A percentile compares a stretch with the other conserved stretches of the same genome.
phyloP scores from a whole-genome alignment of 2,113 vertebrate species.

The Calonectris borealis region DNA sequence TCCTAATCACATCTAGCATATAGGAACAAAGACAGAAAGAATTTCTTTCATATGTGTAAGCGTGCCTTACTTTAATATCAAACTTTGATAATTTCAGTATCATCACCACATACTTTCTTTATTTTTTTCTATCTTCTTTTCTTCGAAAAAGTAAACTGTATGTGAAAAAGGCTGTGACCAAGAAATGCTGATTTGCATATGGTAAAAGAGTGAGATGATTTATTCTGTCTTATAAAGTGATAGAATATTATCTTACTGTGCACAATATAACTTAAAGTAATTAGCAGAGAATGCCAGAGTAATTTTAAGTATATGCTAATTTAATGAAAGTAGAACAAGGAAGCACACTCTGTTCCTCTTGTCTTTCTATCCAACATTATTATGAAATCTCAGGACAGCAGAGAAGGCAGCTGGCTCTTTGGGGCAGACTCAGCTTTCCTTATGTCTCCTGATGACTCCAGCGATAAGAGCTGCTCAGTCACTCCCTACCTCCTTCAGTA shows the following conservation, averaged over 20 bases:
- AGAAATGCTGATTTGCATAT: background rate
- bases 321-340: background rate
- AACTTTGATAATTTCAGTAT: background rate
- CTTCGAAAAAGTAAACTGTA: background rate
- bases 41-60: fast-evolving
- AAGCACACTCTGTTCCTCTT: background rate
- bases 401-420: background rate
- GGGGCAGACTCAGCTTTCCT: background rate
- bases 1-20: background rate
- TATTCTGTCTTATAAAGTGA: background rate
- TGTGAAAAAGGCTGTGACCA: fast-evolving
- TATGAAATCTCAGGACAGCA: background rate
- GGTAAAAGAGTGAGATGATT: background rate
- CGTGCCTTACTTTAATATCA: background rate
- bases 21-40: background rate
- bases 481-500: background rate
- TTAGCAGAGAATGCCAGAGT: background rate
- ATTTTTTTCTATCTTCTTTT: background rate
- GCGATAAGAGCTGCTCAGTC: background rate
- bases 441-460: background rate
- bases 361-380: background rate
- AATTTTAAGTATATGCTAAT: background rate
- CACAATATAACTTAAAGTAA: background rate
- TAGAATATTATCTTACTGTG: background rate
- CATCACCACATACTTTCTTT: background rate